Evolutionary conservation across 2,113 vertebrate genomes (phyloP).

Genomic region (Gallinago paraguaiae): DNA sequence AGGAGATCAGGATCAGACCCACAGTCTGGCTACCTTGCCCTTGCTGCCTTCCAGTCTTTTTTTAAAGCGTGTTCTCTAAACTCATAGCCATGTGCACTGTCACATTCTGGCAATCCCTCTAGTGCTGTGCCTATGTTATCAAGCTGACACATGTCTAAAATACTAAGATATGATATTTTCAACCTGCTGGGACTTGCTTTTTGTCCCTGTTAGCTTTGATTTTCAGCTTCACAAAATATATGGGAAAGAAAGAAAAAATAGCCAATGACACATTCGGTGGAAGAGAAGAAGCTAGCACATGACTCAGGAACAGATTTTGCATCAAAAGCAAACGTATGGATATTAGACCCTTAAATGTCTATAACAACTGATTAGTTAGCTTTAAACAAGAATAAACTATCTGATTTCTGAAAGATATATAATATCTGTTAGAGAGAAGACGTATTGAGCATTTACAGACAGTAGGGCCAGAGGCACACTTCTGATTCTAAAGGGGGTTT

Average conservation of each 20-base stretch:
- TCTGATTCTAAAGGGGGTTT: background rate
- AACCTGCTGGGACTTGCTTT: conserved; percentile 69
- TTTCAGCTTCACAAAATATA: conserved; percentile 67
- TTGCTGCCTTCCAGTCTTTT: conserved; percentile 17
- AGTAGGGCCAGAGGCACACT: background rate
- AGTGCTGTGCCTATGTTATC: conserved; percentile 53
- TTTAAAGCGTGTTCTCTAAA: conserved; percentile 33
- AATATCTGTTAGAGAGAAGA: background rate
- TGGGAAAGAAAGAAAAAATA: conserved; percentile 50
- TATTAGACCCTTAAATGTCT: background rate
- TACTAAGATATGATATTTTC: conserved; percentile 71
- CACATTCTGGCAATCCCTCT: conserved; percentile 58
- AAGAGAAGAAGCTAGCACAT: conserved; percentile 23
- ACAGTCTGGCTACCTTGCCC: conserved; percentile 35
- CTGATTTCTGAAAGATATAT: conserved; percentile 11
- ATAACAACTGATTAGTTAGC: background rate
- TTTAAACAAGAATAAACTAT: background rate
- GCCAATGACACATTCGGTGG: conserved; percentile 30
- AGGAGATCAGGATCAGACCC: background rate
- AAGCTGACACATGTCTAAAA: conserved; percentile 73
- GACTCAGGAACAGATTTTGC: conserved; percentile 32
- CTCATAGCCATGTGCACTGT: conserved; percentile 57
- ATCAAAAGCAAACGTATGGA: conserved; percentile 3
- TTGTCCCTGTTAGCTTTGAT: conserved; percentile 72
- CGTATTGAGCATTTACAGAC: background rate